Evolutionary conservation across 2,797 vertebrate genomes (phyloP).

Genomic region (Lophotriccus pileatus): DNA sequence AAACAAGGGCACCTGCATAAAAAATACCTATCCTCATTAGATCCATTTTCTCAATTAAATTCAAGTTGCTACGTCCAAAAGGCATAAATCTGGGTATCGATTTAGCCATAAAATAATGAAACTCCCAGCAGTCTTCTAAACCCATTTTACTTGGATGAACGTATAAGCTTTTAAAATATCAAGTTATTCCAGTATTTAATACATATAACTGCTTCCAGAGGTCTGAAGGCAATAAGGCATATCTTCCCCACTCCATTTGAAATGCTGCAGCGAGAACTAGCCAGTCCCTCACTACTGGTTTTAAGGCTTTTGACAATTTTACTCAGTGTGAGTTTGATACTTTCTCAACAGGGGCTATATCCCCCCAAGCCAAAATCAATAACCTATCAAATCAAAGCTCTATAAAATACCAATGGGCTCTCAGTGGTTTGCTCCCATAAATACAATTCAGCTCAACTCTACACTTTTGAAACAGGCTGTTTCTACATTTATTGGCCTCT

Average conservation of each 20-base stretch:
- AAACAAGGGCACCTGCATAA: conserved; percentile 70
- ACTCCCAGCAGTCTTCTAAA: conserved; percentile 79
- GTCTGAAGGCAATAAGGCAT: conserved; percentile 70
- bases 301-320: conserved; percentile 73
- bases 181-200: conserved; percentile 81
- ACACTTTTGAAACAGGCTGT: conserved; percentile 58
- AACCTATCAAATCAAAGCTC: conserved; percentile 78
- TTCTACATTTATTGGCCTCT: conserved; percentile 52
- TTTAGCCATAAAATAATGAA: conserved; percentile 79
- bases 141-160: conserved; percentile 78
- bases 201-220: conserved; percentile 78
- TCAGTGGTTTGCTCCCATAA: conserved; percentile 69
- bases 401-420: conserved; percentile 71
- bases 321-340: conserved; percentile 73
- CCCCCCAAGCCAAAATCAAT: conserved; percentile 78
- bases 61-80: conserved; percentile 77
- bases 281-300: conserved; percentile 62
- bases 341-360: conserved; percentile 68
- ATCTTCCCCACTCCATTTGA: conserved; percentile 73
- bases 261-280: conserved; percentile 34
- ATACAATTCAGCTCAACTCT: conserved; percentile 57
- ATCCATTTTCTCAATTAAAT: conserved; percentile 81
- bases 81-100: conserved; percentile 78
- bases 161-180: conserved; percentile 80
- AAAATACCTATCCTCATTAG: conserved; percentile 77